Conservation (phyloP, 1,140 invertebrate genomes). For the Holotrichia oblita region DNA sequence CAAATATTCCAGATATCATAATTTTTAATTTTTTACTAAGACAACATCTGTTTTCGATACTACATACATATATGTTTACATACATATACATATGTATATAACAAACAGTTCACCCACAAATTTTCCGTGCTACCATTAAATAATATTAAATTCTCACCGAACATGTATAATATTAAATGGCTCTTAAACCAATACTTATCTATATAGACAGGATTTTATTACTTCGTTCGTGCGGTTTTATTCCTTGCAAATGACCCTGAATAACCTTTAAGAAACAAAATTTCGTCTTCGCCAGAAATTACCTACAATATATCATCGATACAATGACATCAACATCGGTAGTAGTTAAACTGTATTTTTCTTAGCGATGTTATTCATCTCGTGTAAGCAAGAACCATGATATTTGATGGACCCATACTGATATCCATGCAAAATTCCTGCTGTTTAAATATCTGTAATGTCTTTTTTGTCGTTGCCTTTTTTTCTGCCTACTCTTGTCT, state of each 20-base stretch:
- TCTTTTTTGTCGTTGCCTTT: not conserved
- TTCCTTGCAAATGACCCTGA: not conserved
- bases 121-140: no score
- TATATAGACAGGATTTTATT: not conserved
- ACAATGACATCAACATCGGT: conserved; percentile 22
- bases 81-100: no score
- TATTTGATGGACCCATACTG: conserved; percentile 35
- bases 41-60: no score
- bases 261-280: conserved; percentile 21
- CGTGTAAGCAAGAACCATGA: conserved; percentile 4
- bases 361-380: conserved; percentile 10
- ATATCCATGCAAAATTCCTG: conserved; percentile 35
- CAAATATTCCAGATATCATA: no score
- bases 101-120: no score
- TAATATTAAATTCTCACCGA: not conserved
- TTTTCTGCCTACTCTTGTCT: conserved; percentile 9
- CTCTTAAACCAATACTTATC: not conserved
- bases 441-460: conserved; percentile 34
- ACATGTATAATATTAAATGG: not conserved
- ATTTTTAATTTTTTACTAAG: no score
- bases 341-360: conserved; percentile 33
- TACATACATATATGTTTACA: no score
- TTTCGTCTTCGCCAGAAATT: conserved; percentile 15
- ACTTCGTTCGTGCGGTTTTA: not conserved
- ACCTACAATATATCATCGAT: conserved; percentile 12